Base-by-base conservation (phyloP, 1,140 invertebrate genomes). In the Chymomyza costata region DNA sequence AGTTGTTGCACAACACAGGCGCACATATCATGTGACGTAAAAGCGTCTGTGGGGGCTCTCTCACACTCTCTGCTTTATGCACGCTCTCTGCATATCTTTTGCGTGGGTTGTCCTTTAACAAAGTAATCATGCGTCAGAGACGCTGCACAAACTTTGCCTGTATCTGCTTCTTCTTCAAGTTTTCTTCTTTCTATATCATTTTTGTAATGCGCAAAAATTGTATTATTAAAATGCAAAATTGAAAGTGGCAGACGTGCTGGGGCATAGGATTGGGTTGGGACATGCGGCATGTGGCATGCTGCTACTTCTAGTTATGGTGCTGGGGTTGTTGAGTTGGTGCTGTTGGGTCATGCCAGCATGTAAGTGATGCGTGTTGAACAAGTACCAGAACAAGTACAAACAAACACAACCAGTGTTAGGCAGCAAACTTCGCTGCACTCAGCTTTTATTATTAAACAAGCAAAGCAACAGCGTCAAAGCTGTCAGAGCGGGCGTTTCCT, bases 151-250 rank as follows among this genome's bases (percentile, higher is more conserved):
- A 78, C 61, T 51, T 50, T 48, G 31, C 44, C 51, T 11, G 8
- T 45, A 28, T 49, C 19, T 40, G 41, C 34, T 51, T 35, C 35
- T 39, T 31, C 17, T 25, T 13, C 34, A 18, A 40, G 19, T 45
- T n/a, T 37, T 34, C 21, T 19, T 11, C 30, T 34, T 16, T 57
- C 28, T 52, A 62, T 55, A 38, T 18, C 30, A 60, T 58, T 68
- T 56, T 76, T 43, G 56, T 50, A 56, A 64, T 52, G 37, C 49
- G 58, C 71, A 80, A 71, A n/a, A 80, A 78, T 78, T 78, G 71
- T 78, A 78, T 80, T 78, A 78, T 78, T 78, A 78, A 78, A 78
- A 78, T 78, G 71, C 71, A 78, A 78, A 78, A 78, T 78, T 78
- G 71, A 78, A 78, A 78, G 71, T 64, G 66, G 73, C 56, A 66